Evolutionary conservation across 2,888 invertebrate species (phyloP).

Genomic region (Tetropium fuscum): DNA sequence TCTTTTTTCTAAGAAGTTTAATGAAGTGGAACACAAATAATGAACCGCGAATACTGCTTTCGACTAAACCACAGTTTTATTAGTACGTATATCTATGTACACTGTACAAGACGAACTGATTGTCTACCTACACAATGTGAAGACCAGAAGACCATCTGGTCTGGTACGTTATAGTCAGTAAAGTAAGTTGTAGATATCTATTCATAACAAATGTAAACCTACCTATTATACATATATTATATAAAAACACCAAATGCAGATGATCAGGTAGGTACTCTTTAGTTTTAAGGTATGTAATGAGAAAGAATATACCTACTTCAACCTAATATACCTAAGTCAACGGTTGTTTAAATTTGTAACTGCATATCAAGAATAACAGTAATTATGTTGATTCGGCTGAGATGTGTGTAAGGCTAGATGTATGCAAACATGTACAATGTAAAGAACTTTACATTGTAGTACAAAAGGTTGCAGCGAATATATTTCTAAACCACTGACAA

Average conservation of each 20-base stretch:
- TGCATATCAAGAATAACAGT: too few relatives aligned
- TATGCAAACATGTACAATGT: too few relatives aligned
- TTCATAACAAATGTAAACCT: background rate
- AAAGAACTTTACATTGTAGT: too few relatives aligned
- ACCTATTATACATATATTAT: background rate
- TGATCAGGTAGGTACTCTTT: too few relatives aligned
- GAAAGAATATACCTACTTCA: too few relatives aligned
- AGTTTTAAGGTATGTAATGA: too few relatives aligned
- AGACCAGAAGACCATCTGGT: conserved; percentile 14
- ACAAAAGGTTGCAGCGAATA: too few relatives aligned
- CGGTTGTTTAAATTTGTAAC: background rate
- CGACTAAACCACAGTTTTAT: conserved; percentile 6
- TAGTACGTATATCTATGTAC: background rate
- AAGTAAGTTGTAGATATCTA: background rate
- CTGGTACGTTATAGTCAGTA: conserved; percentile 4
- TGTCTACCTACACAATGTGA: conserved; percentile 14
- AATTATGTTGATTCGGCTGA: too few relatives aligned
- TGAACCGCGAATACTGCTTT: background rate
- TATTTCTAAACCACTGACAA: too few relatives aligned
- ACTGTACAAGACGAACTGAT: background rate
- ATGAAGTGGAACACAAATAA: conserved; percentile 12
- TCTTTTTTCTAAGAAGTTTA: conserved; percentile 5
- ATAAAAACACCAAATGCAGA: background rate
- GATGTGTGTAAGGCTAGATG: too few relatives aligned
- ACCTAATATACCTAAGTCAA: too few relatives aligned